Base-by-base conservation (phyloP, 2,888 invertebrate genomes). In the Phorcus lineatus region DNA sequence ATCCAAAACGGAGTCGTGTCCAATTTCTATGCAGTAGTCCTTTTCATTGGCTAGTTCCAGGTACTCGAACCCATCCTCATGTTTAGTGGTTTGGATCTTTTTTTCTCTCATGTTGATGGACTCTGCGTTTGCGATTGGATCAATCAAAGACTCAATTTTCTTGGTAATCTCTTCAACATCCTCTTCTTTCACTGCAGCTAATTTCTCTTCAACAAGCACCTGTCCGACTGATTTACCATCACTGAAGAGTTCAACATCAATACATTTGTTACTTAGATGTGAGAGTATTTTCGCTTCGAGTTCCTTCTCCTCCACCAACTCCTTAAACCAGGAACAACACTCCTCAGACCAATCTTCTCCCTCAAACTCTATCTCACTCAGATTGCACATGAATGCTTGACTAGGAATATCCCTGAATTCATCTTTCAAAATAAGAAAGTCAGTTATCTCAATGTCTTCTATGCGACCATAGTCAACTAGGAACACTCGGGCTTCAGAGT, bases 381-480 rank as follows among this genome's bases (percentile, higher is more conserved):
- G 82, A 55, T 79, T 81, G 82, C 91, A 91, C 67, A 83, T 74
- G 54, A 91, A 82, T n/a, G 90, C 90, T 79, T 91, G 86, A 19
- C 84, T 83, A 7, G 91, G 89, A 24, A 90, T 83, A 17, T 75
- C 74, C 17, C 87, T 74, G 81, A 88, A 89, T 13, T 88, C 85
- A 7, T 84, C 53, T 40, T 80, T 81, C 9, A 91, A 79, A 19
- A 52, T 57, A 54, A 85, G 84, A 6, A 91, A 55, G 47, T 87
- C 81, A 6, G 82, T 53, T 13, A 54, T 31, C n/a, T 80, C 36
- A 16, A 90, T 82, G 24, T 52, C 78, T 53, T 84, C 80, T 4
- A 53, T 75, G 54, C 66, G 79, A 9, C 89, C 89, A 67, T 81
- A 80, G 80, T 91, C 91, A 11, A 91, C 87, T 74, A 86, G 87